phyloP scores from a whole-genome alignment of 1,140 invertebrate species.

The Aradophagus sp. region DNA sequence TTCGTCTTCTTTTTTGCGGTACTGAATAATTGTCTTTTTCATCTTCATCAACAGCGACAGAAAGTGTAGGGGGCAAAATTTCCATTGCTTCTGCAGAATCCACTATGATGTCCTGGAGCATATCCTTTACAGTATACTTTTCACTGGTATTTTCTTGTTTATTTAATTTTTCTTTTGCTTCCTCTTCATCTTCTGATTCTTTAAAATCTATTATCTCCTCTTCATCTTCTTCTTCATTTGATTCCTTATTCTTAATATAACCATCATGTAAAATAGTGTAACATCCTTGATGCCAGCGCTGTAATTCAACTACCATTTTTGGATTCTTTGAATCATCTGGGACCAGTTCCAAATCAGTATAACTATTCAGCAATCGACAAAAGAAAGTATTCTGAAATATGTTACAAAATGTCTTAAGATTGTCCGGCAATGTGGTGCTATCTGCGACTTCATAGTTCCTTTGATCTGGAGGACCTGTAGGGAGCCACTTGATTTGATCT shows the following conservation, averaged over 20 bases:
- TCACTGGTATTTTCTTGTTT: conserved; percentile 43
- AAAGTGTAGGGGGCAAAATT: conserved; percentile 3
- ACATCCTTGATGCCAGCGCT: conserved; percentile 80
- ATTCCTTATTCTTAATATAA: conserved; percentile 9
- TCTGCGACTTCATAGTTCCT: conserved; percentile 78
- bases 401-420: conserved; percentile 69
- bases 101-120: conserved; percentile 36
- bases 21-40: too few species aligned
- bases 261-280: conserved; percentile 76
- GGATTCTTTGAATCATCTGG: conserved; percentile 62
- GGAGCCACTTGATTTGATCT: conserved; percentile 76
- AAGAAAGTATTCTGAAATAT: conserved; percentile 76
- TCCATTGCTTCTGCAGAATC: conserved; percentile 7
- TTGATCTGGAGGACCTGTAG: conserved; percentile 78
- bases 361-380: conserved; percentile 78
- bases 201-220: conserved; percentile 44
- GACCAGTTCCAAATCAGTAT: conserved; percentile 79
- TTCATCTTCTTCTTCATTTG: too few species aligned
- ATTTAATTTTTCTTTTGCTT: conserved; percentile 27
- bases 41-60: too few species aligned
- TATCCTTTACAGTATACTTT: conserved; percentile 51
- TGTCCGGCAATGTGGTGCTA: conserved; percentile 67
- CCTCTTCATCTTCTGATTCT: conserved; percentile 39
- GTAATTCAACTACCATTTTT: conserved; percentile 77
- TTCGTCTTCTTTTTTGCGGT: conserved; percentile 17